phyloP scores from a whole-genome alignment of 2,113 vertebrate genomes.

The Eretmochelys imbricata region DNA sequence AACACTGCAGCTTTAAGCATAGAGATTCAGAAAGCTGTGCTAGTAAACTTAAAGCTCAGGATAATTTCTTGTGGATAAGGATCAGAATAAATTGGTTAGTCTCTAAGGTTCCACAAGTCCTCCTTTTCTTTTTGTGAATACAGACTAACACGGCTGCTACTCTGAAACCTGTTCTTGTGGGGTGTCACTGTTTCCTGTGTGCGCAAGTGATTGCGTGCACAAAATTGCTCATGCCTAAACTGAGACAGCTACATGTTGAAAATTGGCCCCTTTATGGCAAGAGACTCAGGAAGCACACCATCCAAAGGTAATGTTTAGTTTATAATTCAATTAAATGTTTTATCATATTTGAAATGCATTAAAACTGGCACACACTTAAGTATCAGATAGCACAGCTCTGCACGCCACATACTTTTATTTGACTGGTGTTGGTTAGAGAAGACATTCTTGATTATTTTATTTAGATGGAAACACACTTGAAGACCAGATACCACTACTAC shows the following conservation, averaged over 20 bases:
- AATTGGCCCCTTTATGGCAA: rapidly evolving
- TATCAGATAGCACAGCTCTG: constrained; percentile 46
- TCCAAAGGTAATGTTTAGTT: background rate
- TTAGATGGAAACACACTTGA: constrained; percentile 73
- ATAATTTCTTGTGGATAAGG: background rate
- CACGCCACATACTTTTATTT: constrained; percentile 56
- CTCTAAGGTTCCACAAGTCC: too few relatives aligned
- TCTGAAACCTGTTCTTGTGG: background rate
- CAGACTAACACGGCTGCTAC: too few relatives aligned
- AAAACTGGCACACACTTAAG: constrained; percentile 42
- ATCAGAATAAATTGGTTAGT: too few relatives aligned
- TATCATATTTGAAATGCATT: constrained; percentile 53
- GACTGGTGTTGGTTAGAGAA: constrained; percentile 64
- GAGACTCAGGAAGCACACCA: background rate
- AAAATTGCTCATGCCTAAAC: background rate
- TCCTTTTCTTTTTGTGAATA: too few relatives aligned
- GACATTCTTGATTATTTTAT: constrained; percentile 71
- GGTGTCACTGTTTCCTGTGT: background rate
- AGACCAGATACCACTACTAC: constrained; percentile 58
- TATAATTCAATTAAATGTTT: background rate
- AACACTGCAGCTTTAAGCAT: background rate
- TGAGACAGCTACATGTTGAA: background rate
- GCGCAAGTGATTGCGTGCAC: background rate
- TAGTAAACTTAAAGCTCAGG: background rate
- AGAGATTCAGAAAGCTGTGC: background rate